Conservation (phyloP, 2,888 invertebrate genomes). For the Theodoxus fluviatilis region DNA sequence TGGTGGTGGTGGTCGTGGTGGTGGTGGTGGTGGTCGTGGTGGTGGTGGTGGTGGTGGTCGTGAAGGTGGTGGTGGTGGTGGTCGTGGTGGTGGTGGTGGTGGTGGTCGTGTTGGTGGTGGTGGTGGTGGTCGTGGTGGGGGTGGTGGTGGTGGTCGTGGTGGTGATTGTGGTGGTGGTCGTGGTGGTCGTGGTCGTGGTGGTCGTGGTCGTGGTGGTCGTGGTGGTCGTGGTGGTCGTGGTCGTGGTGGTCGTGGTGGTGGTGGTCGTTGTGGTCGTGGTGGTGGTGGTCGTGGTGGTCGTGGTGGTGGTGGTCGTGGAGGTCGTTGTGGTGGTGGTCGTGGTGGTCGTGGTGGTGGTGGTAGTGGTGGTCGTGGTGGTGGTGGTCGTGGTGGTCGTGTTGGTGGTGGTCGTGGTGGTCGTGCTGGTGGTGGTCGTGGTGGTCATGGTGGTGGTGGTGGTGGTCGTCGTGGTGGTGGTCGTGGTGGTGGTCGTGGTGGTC, state of each 20-base stretch:
- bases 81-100: neutral
- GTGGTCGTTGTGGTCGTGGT: too few species aligned
- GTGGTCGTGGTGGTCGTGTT: too few species aligned
- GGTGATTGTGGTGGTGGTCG: too few species aligned
- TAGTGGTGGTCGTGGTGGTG: neutral
- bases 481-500: neutral
- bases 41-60: neutral
- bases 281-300: too few species aligned
- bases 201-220: neutral
- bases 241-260: neutral
- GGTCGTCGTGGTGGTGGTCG: neutral
- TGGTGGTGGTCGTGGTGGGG: too few species aligned
- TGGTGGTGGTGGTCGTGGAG: too few species aligned
- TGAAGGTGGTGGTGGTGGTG: neutral
- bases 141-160: too few species aligned
- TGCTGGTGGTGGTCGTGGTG: conserved; percentile 3
- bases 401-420: too few species aligned
- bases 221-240: neutral
- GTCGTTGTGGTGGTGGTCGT: too few species aligned
- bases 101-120: too few species aligned
- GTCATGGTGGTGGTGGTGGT: neutral
- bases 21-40: neutral
- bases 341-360: neutral
- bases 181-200: neutral
- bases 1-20: neutral